A percentile compares a stretch with the other conserved stretches of the same genome.
Evolutionary conservation across 2,797 vertebrate genomes (phyloP).

Genomic region (Atherinosoma microstoma): DNA sequence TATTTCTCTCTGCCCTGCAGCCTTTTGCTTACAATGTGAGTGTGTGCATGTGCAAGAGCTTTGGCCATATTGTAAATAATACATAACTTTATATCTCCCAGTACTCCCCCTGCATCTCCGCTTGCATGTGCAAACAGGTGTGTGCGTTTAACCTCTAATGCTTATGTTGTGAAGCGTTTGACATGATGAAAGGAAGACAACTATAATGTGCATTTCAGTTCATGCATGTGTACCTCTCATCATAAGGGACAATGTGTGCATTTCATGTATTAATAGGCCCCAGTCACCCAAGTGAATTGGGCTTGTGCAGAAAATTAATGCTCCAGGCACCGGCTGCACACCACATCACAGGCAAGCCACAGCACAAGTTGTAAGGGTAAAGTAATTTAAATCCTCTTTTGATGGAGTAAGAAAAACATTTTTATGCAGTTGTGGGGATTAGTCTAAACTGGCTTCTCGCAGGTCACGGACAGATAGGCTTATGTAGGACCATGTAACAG

Average conservation of each 20-base stretch:
- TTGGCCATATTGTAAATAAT: conserved; percentile 49
- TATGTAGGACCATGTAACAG: conserved; percentile 77
- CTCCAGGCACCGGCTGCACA: conserved; percentile 48
- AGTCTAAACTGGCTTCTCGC: conserved; percentile 76
- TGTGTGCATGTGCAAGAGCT: conserved; percentile 33
- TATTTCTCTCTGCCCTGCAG: conserved; percentile 59
- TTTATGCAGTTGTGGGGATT: conserved; percentile 77
- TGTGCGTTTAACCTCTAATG: conserved; percentile 19
- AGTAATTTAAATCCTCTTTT: conserved; percentile 81
- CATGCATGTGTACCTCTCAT: conserved; percentile 28
- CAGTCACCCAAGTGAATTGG: conserved; percentile 30
- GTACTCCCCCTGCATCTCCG: conserved; percentile 2
- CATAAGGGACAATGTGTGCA: conserved; percentile 28
- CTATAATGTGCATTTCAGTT: conserved; percentile 14
- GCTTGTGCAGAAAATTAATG: conserved; percentile 57
- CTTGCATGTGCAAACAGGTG: conserved; percentile 20
- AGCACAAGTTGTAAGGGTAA: conserved; percentile 62
- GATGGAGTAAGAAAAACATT: conserved; percentile 75
- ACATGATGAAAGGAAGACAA: conserved; percentile 17
- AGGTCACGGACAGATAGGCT: conserved; percentile 80
- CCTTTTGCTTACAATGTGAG: conserved; percentile 32
- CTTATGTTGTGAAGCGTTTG: conserved; percentile 23
- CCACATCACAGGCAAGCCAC: conserved; percentile 30
- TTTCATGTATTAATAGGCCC: conserved; percentile 26
- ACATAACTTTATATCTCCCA: conserved; percentile 31